A percentile compares a stretch with the other conserved stretches of the same genome.
These are phyloP conservation scores for Sebastes oblongus DNA, from an alignment of 2,797 vertebrate species.

Conservation along the genomic window DNA sequence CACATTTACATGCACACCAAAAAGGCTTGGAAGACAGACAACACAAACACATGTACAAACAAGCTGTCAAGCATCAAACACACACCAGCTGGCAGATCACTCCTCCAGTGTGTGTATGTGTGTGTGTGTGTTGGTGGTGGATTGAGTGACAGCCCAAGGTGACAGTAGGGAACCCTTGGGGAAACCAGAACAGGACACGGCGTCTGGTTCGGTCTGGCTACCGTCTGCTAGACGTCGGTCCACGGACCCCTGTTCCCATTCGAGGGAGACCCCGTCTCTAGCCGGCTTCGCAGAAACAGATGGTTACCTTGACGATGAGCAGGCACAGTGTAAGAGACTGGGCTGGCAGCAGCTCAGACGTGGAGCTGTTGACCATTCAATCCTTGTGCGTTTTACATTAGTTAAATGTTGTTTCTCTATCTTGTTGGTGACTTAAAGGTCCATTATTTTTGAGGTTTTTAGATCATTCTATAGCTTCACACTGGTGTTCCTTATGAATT, in stretches of 20 bases:
- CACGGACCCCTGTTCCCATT: constrained; percentile 60
- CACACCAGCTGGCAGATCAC: constrained; percentile 55
- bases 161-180: constrained; percentile 49
- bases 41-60: constrained; percentile 42
- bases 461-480: too few species aligned
- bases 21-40: constrained; percentile 8
- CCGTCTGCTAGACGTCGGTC: constrained; percentile 72
- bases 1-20: constrained; percentile 1
- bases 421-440: not conserved
- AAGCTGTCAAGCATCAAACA: constrained; percentile 31
- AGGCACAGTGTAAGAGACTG: constrained; percentile 22
- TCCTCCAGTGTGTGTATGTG: constrained; percentile 4
- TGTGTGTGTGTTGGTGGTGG: constrained; percentile 6
- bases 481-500: too few species aligned
- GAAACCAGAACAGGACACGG: constrained; percentile 64
- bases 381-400: not conserved
- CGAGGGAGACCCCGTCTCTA: constrained; percentile 62
- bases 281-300: constrained; percentile 65
- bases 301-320: constrained; percentile 71
- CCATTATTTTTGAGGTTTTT: too few species aligned
- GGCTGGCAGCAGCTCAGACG: constrained; percentile 24
- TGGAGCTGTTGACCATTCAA: constrained; percentile 19
- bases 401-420: constrained; percentile 7
- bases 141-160: constrained; percentile 74
- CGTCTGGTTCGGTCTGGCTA: constrained; percentile 70